Conservation (phyloP, 2,797 vertebrate species). For the Remorina albescens region DNA sequence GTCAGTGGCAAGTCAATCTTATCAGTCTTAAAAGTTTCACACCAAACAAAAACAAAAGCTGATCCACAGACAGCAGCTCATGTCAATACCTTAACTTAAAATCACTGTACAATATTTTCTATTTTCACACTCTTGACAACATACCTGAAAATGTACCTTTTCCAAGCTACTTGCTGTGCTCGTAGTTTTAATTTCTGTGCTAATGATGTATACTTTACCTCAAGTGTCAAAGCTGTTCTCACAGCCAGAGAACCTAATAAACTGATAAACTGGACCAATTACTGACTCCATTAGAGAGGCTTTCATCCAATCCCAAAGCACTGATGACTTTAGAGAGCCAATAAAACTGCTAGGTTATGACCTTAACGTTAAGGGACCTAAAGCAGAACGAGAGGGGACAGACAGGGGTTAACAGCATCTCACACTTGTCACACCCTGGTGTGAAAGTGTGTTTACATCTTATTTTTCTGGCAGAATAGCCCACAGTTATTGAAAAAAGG, state of each 20-base stretch:
- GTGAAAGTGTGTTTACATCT: constrained; percentile 73
- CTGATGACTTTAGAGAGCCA: constrained; percentile 84
- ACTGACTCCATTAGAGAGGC: constrained; percentile 83
- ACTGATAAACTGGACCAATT: constrained; percentile 82
- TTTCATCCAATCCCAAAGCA: constrained; percentile 76
- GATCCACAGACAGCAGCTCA: neutral
- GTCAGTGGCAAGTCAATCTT: neutral
- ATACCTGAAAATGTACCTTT: constrained; percentile 1
- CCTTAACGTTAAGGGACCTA: constrained; percentile 71
- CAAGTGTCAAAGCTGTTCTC: constrained; percentile 68
- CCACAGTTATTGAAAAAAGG: neutral
- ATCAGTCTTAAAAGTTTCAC: neutral
- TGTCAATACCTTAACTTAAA: neutral
- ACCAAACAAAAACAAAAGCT: neutral
- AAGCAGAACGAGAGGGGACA: constrained; percentile 70
- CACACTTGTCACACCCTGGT: constrained; percentile 71
- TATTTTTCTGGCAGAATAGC: constrained; percentile 29
- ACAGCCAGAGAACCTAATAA: constrained; percentile 79
- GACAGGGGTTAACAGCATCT: constrained; percentile 81
- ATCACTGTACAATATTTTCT: neutral
- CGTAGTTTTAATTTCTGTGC: constrained; percentile 1
- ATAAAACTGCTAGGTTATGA: constrained; percentile 83
- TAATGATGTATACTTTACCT: constrained; percentile 63
- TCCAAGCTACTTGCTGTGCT: neutral
- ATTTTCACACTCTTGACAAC: neutral